Percentiles rank a stretch among this genome's conserved stretches.
Evolutionary conservation across 2,113 vertebrate species (phyloP).

Genomic region (Pristiophorus japonicus): DNA sequence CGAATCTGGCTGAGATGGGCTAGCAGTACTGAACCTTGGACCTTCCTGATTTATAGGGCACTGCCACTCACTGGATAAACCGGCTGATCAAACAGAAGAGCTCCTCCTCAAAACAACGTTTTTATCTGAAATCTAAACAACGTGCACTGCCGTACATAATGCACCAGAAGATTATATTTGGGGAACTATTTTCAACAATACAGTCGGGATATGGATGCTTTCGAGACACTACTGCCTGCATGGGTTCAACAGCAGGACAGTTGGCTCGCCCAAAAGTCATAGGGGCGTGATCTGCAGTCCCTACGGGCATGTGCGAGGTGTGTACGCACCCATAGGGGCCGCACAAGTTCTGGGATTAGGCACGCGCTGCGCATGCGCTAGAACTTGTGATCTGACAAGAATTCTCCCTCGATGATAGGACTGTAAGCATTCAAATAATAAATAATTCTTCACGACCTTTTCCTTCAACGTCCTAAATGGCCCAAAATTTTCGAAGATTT

Average conservation of each 20-base stretch:
- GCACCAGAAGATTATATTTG: background rate
- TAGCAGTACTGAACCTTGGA: background rate
- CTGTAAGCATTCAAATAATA: no score
- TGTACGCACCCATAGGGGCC: no score
- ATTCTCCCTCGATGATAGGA: no score
- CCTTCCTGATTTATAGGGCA: background rate
- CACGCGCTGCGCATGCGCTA: no score
- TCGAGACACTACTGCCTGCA: background rate
- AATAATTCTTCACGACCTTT: no score
- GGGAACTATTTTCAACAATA: background rate
- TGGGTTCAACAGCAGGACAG: background rate
- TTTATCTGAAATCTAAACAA: background rate
- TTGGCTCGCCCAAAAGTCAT: background rate
- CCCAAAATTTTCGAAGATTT: no score
- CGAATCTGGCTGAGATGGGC: background rate
- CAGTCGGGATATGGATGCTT: background rate
- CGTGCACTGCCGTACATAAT: background rate
- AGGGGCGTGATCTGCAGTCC: no score
- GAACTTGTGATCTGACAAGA: no score
- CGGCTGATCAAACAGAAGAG: background rate
- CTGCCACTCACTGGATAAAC: background rate
- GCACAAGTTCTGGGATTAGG: no score
- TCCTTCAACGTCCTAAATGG: no score
- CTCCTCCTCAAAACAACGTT: background rate
- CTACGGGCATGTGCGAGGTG: no score